These are phyloP conservation scores for Cyprinus carpio DNA, from an alignment of 2,113 vertebrate species.

Conservation along the genomic window DNA sequence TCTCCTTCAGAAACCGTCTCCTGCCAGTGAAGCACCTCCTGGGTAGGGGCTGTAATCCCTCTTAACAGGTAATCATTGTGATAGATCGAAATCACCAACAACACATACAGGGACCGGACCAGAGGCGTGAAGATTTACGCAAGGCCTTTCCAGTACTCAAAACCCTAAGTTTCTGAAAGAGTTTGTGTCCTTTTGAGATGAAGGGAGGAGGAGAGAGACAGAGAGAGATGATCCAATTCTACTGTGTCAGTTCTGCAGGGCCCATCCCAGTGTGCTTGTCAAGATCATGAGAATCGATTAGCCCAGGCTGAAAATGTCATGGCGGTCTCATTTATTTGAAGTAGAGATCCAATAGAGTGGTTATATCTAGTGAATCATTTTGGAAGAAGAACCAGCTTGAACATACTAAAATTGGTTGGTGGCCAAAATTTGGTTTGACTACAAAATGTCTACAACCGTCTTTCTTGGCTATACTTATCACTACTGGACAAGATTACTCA, in stretches of 20 bases:
- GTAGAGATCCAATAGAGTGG: constrained; percentile 11
- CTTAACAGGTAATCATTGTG: constrained; percentile 58
- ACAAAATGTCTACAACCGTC: constrained; percentile 33
- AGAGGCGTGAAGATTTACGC: constrained; percentile 34
- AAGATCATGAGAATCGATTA: constrained; percentile 54
- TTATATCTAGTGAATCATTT: constrained; percentile 42
- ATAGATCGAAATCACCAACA: constrained; percentile 50
- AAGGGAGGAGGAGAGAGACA: not conserved
- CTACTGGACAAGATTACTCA: constrained; percentile 47
- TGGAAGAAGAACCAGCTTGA: constrained; percentile 23
- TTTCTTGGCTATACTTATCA: constrained; percentile 44
- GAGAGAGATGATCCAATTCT: constrained; percentile 47
- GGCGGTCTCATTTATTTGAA: constrained; percentile 45
- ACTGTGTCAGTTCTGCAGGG: constrained; percentile 54
- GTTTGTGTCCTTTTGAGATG: constrained; percentile 1
- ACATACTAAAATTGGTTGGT: constrained; percentile 21
- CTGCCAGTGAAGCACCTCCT: constrained; percentile 39
- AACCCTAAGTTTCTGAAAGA: constrained; percentile 35
- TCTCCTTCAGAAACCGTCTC: not conserved
- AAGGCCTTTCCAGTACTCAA: constrained; percentile 22
- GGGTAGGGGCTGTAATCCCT: constrained; percentile 49
- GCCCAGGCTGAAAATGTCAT: constrained; percentile 46
- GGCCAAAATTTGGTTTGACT: constrained; percentile 40
- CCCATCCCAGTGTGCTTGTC: constrained; percentile 64
- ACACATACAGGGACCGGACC: not conserved